Evolutionary conservation across 2,888 invertebrate species (phyloP).

Genomic region (Drosophila subsilvestris): DNA sequence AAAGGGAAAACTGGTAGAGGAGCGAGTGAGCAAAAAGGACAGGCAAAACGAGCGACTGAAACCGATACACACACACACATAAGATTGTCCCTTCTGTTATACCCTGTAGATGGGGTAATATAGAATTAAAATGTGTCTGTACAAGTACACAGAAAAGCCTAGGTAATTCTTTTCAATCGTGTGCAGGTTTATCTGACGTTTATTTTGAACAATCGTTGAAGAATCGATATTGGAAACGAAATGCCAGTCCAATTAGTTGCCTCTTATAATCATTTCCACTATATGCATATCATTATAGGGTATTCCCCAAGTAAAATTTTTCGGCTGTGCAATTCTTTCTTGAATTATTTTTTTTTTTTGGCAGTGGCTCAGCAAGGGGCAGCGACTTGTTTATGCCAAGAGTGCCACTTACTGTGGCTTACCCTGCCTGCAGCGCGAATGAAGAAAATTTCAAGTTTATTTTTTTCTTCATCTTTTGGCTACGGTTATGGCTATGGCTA

Average conservation of each 20-base stretch:
- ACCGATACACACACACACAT: slow-evolving; percentile 19
- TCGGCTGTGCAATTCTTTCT: neutral
- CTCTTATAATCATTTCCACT: no score
- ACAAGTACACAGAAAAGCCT: neutral
- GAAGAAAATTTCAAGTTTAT: slow-evolving; percentile 50
- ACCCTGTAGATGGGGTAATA: neutral
- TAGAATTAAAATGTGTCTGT: no score
- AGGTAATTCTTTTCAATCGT: no score
- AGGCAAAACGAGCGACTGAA: slow-evolving; percentile 15
- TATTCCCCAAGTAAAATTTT: neutral
- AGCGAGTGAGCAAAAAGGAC: slow-evolving; percentile 43
- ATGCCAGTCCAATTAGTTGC: neutral
- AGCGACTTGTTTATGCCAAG: slow-evolving; percentile 66
- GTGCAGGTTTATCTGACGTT: no score
- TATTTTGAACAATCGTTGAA: no score
- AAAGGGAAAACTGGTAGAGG: slow-evolving; percentile 41
- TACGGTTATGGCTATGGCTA: slow-evolving; percentile 10
- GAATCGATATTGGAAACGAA: neutral
- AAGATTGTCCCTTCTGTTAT: neutral
- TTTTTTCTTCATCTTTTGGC: slow-evolving; percentile 14
- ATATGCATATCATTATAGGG: neutral
- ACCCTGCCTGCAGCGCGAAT: slow-evolving; percentile 36
- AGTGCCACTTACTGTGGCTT: slow-evolving; percentile 71
- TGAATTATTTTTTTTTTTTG: slow-evolving; percentile 27
- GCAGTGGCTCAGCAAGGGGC: slow-evolving; percentile 5